Base-by-base conservation (phyloP, 2,797 vertebrate species). In the Taenioides sp. region DNA sequence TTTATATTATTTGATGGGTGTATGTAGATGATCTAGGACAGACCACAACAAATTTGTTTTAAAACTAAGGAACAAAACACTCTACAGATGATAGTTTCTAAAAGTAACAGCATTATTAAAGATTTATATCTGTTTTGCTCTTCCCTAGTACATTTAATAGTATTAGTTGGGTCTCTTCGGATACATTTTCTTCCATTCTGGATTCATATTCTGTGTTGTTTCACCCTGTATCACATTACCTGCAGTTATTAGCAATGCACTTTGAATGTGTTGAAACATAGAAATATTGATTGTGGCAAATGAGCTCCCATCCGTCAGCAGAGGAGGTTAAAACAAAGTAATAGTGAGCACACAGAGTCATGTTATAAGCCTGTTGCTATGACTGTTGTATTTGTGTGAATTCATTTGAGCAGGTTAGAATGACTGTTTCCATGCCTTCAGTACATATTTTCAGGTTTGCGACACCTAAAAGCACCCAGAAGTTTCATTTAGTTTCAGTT, bases 401-500 rank as follows among this genome's bases (percentile, higher is more conserved):
- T 55, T 69, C 52, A 67, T 50, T 71, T n/a, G 59, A 58, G 59
- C 37, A 22, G 58, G 34, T 67, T 65, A 27, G 57, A 27, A 65
- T 54, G 50, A 64, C 11, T 62, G 16, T 43, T 71, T 34, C 62
- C 43, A 59, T 43, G 70, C 70, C 23, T 74, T 57, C 4, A n/a
- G 43, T 63, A 34, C 20, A 57, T 49, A 25, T 73, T 59, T 61
- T 34, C 43, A n/a, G 27, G 20, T 57, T 1, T 67, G 63, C 34
- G 43, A 69, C 27, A 43, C 57, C 55, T 17, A 18, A 34, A 47
- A 31, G 23, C 60, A 66, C 59, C 54, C 65, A 60, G 43, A 2
- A 12, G 47, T 63, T 75, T 73, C 49, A 65, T 57, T 22, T 23
- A 65, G 62, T 23, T 67, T 60, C 57, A 40, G 54, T 77, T 74